Percentiles rank a stretch among this genome's conserved stretches.
Conservation (phyloP, 2,113 vertebrate genomes). For the Variabilichromis moorii region DNA sequence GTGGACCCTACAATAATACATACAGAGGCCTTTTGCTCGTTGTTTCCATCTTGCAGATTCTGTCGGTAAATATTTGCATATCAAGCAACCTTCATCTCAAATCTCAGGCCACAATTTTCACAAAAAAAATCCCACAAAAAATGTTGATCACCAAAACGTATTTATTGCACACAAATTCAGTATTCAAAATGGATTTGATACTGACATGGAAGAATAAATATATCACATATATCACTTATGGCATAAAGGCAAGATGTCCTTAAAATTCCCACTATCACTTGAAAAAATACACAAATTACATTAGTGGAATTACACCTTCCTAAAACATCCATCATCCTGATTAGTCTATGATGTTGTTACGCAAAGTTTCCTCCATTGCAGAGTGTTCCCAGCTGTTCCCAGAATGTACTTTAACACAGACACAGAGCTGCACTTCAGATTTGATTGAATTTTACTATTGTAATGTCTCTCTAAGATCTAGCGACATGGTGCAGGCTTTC, state of each 20-base stretch:
- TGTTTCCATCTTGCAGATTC: too few species aligned
- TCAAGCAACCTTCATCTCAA: neutral
- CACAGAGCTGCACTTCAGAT: neutral
- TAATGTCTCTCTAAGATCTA: conserved; percentile 48
- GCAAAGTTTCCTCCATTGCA: neutral
- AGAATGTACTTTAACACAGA: neutral
- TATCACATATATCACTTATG: neutral
- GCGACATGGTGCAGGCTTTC: conserved; percentile 36
- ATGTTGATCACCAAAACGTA: neutral
- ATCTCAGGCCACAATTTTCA: neutral
- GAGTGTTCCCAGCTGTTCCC: neutral
- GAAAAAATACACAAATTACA: conserved; percentile 1
- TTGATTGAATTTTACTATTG: conserved; percentile 24
- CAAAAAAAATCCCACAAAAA: neutral
- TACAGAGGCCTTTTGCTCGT: neutral
- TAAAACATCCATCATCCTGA: neutral
- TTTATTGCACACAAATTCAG: conserved; percentile 47
- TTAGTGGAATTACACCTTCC: neutral
- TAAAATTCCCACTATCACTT: neutral
- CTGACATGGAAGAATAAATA: conserved; percentile 8
- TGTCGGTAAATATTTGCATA: neutral
- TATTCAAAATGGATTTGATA: conserved; percentile 11
- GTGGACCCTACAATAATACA: neutral
- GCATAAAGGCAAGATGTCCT: neutral
- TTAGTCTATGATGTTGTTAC: neutral